Evolutionary conservation across 2,888 invertebrate species (phyloP), one percentile per base, ranked within the genome.

Genomic region (Lasioglossum pauxillum): DNA sequence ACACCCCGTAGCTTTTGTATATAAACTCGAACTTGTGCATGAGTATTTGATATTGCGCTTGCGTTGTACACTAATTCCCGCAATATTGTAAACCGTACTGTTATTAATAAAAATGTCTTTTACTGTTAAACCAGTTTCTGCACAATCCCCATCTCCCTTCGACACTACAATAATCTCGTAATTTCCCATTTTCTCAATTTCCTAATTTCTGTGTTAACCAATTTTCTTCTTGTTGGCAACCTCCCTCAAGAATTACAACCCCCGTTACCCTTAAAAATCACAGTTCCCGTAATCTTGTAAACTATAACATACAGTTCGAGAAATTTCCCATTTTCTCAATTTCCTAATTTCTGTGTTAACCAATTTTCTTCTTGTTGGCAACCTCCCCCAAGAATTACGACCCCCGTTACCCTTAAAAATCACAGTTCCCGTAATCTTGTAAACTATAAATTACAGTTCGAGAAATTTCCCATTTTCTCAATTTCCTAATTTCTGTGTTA

Each of bases 31-130:
- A 87, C 74, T 71, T 73, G 80, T 82, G 82, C 80, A 84, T 77
- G 83, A 83, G 53, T 84, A 90, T 84, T 86, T 76, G 88, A 90
- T 86, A 88, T 88, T 77, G 84, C 67, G 76, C 80, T 53, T 69
- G 69, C 75, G 75, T 79, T 77, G 87, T 89, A 78, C 83, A 83
- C 78, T 84, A 75, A 80, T 84, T 82, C 80, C 73, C 80, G 90
- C 88, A 90, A 90, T 90, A 90, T 84, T 90, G 79, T 89, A 90
- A 90, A 86, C 86, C 89, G 82, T 92, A 91, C 88, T 92, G 92
- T 92, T 92, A 92, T 90, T 89, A 92, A 91, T 91, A 92, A 92
- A 84, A 91, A 84, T 83, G 87, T 91, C 91, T 92, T 91, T 92
- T 90, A 92, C 90, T 88, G 92, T 92, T 93, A 84, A 84, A 35